These are phyloP conservation scores for Morone chrysops DNA, from an alignment of 2,113 vertebrate genomes.

Conservation along the genomic window DNA sequence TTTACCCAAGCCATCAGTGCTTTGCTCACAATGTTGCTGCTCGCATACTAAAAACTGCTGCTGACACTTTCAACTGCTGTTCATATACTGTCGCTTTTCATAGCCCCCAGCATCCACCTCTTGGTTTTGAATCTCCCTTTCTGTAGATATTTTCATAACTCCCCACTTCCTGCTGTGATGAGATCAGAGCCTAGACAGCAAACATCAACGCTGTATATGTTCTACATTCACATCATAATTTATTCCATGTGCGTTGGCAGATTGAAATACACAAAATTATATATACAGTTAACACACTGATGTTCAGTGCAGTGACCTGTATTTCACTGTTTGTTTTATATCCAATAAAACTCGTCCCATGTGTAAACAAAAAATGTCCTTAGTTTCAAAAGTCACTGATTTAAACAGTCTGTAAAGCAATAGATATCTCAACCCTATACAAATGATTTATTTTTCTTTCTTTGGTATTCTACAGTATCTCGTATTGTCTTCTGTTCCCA, in stretches of 20 bases:
- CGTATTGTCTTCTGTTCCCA: constrained; percentile 59
- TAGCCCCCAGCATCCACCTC: too few species aligned
- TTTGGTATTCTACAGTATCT: background rate
- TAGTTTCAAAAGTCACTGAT: too few species aligned
- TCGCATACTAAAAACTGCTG: too few species aligned
- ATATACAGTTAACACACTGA: background rate
- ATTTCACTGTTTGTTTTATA: background rate
- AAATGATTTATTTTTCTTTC: background rate
- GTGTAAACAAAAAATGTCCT: too few species aligned
- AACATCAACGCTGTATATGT: background rate
- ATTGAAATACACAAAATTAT: background rate
- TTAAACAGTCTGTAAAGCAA: too few species aligned
- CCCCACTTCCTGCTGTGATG: background rate
- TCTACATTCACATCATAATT: background rate
- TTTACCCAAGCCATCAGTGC: background rate
- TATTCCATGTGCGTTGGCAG: background rate
- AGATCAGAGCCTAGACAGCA: background rate
- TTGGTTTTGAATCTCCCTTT: too few species aligned
- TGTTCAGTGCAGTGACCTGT: background rate
- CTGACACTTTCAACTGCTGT: too few species aligned
- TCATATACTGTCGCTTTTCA: too few species aligned
- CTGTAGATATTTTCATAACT: background rate
- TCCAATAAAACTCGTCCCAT: too few species aligned
- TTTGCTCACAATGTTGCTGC: background rate
- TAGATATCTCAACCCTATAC: background rate